phyloP scores from a whole-genome alignment of 2,888 invertebrate species.

The Clanis bilineata region DNA sequence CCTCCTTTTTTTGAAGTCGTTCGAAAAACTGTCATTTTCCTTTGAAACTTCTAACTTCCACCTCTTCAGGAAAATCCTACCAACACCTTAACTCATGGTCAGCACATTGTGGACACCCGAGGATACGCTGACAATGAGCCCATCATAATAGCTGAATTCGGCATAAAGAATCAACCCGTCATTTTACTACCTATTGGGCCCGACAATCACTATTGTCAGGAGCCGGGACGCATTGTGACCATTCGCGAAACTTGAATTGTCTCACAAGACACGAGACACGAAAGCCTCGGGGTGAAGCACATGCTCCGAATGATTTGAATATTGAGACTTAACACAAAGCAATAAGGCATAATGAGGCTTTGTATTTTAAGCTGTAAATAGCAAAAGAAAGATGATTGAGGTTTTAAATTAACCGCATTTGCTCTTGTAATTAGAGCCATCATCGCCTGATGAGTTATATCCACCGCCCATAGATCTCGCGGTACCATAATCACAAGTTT shows the following conservation, averaged over 20 bases:
- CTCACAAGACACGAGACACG: slow-evolving; percentile 70
- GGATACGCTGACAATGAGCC: slow-evolving; percentile 74
- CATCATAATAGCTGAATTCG: slow-evolving; percentile 70
- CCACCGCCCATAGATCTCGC: too few species aligned
- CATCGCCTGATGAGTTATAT: too few species aligned
- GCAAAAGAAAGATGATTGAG: too few species aligned
- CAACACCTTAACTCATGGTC: neutral
- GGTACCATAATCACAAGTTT: too few species aligned
- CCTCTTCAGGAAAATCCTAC: neutral
- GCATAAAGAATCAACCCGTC: slow-evolving; percentile 60
- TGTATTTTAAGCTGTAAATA: too few species aligned
- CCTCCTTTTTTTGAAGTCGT: too few species aligned
- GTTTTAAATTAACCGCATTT: too few species aligned
- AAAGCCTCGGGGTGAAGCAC: slow-evolving; percentile 44
- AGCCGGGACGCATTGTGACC: slow-evolving; percentile 57
- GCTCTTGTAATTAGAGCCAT: too few species aligned
- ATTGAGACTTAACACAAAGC: neutral
- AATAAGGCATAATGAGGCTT: neutral
- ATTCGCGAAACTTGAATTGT: slow-evolving; percentile 80
- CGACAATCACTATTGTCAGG: slow-evolving; percentile 71
- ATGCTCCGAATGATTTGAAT: neutral
- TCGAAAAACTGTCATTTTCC: too few species aligned
- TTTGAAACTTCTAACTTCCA: neutral
- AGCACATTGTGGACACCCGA: slow-evolving; percentile 51
- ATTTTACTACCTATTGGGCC: slow-evolving; percentile 81